Evolutionary conservation across 2,888 invertebrate species (phyloP), one percentile per base, ranked within the genome.

Genomic region (Ganaspis brasiliensis): DNA sequence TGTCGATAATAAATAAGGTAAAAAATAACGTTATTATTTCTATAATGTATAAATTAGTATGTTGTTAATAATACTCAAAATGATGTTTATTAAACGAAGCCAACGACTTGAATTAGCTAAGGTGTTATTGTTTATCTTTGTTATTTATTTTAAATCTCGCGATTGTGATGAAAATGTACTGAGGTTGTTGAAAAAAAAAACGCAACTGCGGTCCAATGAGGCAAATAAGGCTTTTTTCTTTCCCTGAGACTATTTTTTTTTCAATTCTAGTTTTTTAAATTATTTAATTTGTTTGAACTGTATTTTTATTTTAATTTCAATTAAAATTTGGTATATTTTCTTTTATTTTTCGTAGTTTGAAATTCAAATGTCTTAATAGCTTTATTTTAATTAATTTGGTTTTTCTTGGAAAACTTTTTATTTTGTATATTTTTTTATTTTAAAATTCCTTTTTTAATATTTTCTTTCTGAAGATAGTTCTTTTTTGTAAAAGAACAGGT

Each of bases 1-100:
- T 67, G 67, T 67, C 45, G 67, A 67, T 67, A 67, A 45, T 67
- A 67, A 67, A 67, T 67, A 67, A 45, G 67, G 24, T 67, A 67
- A 67, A 40, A 67, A 67, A 45, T 67, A 67, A 67, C 24, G 67
- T 67, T 67, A 67, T 67, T 67, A 49, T 67, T 67, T 67, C 21
- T 67, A n/a, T 67, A 67, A 45, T 67, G 45, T 67, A 67, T 67
- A 67, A 67, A 67, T 67, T 67, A 67, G 40, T 67, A 45, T 67
- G 67, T 67, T 67, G 67, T 67, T 67, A 24, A 67, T 67, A 67
- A 67, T 67, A 67, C 67, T 67, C 67, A 67, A 67, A 67, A 45
- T 45, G 67, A 67, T 67, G 45, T 45, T 40, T 67, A 49, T 40
- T 67, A 45, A 67, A 67, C 45, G 67, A 67, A 45, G 40, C 67